These are phyloP conservation scores for Phymanthus crucifer DNA, from an alignment of 92 coral and sea anemone species.

Conservation along the genomic window DNA sequence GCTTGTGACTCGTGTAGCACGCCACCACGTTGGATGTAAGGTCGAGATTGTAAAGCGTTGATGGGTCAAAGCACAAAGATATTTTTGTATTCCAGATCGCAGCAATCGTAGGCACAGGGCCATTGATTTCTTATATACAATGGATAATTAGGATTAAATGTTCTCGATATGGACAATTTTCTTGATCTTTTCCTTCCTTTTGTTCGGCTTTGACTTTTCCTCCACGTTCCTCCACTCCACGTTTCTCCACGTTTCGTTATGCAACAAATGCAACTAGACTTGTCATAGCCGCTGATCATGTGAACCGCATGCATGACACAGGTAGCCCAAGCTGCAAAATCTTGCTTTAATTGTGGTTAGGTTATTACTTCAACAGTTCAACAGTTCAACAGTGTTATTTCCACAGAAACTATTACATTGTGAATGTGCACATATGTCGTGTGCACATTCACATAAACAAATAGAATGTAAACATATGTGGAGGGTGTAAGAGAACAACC, in stretches of 20 bases:
- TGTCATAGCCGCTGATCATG: not conserved
- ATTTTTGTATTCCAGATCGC: constrained; percentile 4
- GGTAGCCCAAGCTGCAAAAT: not conserved
- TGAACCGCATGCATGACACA: not conserved
- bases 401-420: too few species aligned
- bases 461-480: too few species aligned
- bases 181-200: not conserved
- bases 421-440: too few species aligned
- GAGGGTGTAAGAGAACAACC: too few species aligned
- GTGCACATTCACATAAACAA: too few species aligned
- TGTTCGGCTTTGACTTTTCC: not conserved
- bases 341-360: too few species aligned
- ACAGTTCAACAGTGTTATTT: too few species aligned
- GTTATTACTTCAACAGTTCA: too few species aligned
- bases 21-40: constrained; percentile 28
- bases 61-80: not conserved
- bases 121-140: not conserved
- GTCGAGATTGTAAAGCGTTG: not conserved
- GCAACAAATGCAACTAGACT: not conserved
- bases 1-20: not conserved
- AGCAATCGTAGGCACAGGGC: not conserved
- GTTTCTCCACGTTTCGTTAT: too few species aligned
- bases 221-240: too few species aligned
- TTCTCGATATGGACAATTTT: not conserved
- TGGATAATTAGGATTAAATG: not conserved